Conservation (phyloP, 2,797 vertebrate genomes). For the Hypotaenidia philippensis region DNA sequence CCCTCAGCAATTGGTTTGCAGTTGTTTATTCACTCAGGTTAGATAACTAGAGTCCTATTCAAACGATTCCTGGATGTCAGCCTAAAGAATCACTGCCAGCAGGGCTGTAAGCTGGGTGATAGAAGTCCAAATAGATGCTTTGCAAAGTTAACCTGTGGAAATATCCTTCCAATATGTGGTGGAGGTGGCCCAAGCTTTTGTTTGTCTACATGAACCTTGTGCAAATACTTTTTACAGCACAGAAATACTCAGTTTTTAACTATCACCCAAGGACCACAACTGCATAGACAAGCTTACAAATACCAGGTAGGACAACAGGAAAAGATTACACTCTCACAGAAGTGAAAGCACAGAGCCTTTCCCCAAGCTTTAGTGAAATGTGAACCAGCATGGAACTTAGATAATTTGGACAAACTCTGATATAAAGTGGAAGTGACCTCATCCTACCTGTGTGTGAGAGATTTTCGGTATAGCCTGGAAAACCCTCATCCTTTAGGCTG, state of each 20-base stretch:
- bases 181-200: not conserved
- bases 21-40: not conserved
- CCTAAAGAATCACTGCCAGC: not conserved
- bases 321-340: not conserved
- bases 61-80: not conserved
- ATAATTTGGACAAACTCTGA: not conserved
- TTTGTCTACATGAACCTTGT: not conserved
- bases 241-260: not conserved
- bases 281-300: not conserved
- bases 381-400: not conserved
- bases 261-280: not conserved
- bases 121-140: not conserved
- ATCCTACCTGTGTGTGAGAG: not conserved
- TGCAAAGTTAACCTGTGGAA: not conserved
- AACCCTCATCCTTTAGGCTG: not conserved
- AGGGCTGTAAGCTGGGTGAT: not conserved
- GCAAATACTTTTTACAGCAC: not conserved
- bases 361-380: not conserved
- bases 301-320: not conserved
- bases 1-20: not conserved
- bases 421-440: not conserved
- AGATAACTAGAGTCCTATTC: not conserved
- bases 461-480: not conserved
- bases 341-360: not conserved
- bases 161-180: not conserved